A percentile compares a stretch with the other conserved stretches of the same genome.
phyloP scores from a whole-genome alignment of 2,888 invertebrate genomes.

The Blastobasis lacticolella region DNA sequence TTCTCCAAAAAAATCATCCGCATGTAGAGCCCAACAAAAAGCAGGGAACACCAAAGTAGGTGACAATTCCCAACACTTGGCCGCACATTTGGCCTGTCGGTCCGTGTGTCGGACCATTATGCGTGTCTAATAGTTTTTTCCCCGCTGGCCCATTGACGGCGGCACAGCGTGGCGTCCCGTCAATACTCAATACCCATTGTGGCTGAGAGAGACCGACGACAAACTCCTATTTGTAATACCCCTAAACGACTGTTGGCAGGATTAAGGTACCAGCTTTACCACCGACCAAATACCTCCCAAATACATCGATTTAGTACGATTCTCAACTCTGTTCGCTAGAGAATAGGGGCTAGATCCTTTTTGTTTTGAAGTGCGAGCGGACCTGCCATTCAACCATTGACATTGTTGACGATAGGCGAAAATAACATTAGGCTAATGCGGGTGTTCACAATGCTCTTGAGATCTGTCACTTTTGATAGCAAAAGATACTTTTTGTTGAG shows the following conservation, averaged over 20 bases:
- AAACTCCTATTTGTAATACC: slow-evolving; percentile 69
- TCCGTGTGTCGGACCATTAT: slow-evolving; percentile 56
- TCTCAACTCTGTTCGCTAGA: too few species aligned
- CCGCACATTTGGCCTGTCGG: slow-evolving; percentile 1
- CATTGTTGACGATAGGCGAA: slow-evolving; percentile 26
- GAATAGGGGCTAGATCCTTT: too few species aligned
- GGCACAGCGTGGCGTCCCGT: slow-evolving; percentile 64
- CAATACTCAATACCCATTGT: slow-evolving; percentile 58
- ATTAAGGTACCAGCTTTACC: slow-evolving; percentile 66
- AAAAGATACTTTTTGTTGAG: slow-evolving; percentile 38
- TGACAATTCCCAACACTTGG: too few species aligned
- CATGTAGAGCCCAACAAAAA: too few species aligned
- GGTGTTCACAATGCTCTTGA: slow-evolving; percentile 41
- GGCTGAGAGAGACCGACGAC: slow-evolving; percentile 41
- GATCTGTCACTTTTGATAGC: slow-evolving; percentile 64
- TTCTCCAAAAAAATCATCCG: too few species aligned
- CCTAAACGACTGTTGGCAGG: slow-evolving; percentile 71
- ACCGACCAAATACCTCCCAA: slow-evolving; percentile 39
- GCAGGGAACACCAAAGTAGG: too few species aligned
- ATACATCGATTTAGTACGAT: slow-evolving; percentile 29
- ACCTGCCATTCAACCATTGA: slow-evolving; percentile 16
- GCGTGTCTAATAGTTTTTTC: slow-evolving; percentile 72
- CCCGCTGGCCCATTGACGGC: slow-evolving; percentile 60
- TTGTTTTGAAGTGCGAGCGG: too few species aligned
- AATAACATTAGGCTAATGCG: slow-evolving; percentile 36